Conservation (phyloP, 2,797 vertebrate genomes). For the Sciurus carolinensis region DNA sequence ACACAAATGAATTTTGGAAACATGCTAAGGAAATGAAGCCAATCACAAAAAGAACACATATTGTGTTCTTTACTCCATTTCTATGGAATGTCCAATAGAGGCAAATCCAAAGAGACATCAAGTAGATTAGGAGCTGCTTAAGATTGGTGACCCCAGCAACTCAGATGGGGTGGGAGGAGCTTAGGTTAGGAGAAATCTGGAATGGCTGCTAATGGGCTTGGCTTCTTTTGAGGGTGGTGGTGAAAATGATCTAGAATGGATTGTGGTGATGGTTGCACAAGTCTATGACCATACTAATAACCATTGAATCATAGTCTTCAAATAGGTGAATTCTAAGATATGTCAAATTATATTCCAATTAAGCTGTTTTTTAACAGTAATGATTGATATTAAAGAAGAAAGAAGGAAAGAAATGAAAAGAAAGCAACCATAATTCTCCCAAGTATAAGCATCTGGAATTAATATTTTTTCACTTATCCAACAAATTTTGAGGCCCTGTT, state of each 20-base stretch:
- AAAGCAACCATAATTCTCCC: neutral
- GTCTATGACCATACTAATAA: neutral
- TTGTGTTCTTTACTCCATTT: neutral
- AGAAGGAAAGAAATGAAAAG: neutral
- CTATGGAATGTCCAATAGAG: neutral
- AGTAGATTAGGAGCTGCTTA: neutral
- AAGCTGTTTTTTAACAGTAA: neutral
- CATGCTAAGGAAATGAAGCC: neutral
- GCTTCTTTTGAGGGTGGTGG: neutral
- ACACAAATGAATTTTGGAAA: neutral
- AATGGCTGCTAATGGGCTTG: neutral
- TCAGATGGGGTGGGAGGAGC: too few species aligned
- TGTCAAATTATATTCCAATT: constrained; percentile 8
- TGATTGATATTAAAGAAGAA: neutral
- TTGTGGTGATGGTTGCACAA: neutral
- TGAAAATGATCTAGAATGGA: constrained; percentile 11
- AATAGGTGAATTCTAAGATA: neutral
- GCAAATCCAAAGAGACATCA: neutral
- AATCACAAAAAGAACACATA: neutral
- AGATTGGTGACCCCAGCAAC: neutral
- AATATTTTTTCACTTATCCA: constrained; percentile 4
- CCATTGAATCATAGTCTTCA: neutral
- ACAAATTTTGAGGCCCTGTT: neutral
- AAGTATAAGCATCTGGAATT: neutral
- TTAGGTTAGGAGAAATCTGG: neutral